Evolutionary conservation across 2,113 vertebrate species (phyloP), one percentile per base, ranked within the genome.

Genomic region (Anarrhichthys ocellatus): DNA sequence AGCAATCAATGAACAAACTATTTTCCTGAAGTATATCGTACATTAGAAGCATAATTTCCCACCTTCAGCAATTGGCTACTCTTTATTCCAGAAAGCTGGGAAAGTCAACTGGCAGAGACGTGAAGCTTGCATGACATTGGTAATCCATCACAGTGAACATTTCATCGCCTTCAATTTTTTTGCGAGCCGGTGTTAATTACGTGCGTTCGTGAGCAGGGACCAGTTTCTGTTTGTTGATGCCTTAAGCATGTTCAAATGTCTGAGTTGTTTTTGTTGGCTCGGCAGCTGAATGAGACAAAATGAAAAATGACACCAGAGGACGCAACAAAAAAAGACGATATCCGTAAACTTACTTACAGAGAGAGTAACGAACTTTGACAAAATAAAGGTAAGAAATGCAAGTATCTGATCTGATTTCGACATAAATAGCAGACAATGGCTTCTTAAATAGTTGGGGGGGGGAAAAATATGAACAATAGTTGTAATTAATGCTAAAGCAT

Each of bases 71-170:
- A 11, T 44, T 27, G 29, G 52, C 40, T 8, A 15, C 32, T 34
- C 69, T 13, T 22, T 42, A 20, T 65, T 22, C 50, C 32, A 48
- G 6, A 46, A 6, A 14, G 22, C 38, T 73, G 46, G 58, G 18
- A 75, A 56, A 69, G 56, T 69, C 50, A 72, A 32, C 44, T 46
- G 64, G 63, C 74, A 75, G 29, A 48, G 65, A 40, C 40, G 14
- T 42, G 6, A 77, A 68, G 29, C n/a, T 24, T 9, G 15, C 58
- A 76, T 32, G 48, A 78, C 62, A 1, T n/a, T 18, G 66, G 59
- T 78, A 36, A 78, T 82, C 68, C 61, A 40, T 78, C 78, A 42
- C 50, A 58, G 20, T 20, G 42, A 50, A 50, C 9, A 9, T 83
- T 62, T 83, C 59, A 56, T 36, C 80, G 42, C 62, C 62, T 81